These are phyloP conservation scores for Acromyrmex echinatior DNA, from an alignment of 1,140 invertebrate species.

Conservation along the genomic window DNA sequence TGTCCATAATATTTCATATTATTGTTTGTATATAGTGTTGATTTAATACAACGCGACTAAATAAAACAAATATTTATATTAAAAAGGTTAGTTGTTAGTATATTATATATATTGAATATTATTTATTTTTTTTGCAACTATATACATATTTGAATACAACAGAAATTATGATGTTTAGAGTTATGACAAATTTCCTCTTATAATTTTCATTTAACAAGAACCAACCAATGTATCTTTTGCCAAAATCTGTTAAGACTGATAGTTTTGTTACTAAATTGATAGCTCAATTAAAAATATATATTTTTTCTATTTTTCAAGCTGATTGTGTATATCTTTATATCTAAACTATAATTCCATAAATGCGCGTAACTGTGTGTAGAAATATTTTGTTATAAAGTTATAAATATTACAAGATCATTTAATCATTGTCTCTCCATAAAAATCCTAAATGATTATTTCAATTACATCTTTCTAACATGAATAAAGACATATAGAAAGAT, in stretches of 20 bases:
- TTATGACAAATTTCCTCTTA: conserved; percentile 62
- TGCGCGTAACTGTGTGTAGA: neutral
- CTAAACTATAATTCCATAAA: neutral
- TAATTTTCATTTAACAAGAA: conserved; percentile 41
- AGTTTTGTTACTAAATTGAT: conserved; percentile 42
- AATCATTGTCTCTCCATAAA: conserved; percentile 5
- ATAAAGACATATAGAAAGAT: neutral
- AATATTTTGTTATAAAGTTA: neutral
- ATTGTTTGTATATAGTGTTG: neutral
- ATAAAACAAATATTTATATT: conserved; percentile 10
- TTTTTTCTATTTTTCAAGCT: conserved; percentile 8
- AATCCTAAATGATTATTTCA: neutral
- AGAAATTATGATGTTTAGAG: conserved; percentile 68
- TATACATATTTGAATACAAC: conserved; percentile 77
- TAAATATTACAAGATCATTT: neutral
- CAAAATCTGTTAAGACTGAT: conserved; percentile 50
- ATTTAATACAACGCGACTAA: conserved; percentile 6
- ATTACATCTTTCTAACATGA: neutral
- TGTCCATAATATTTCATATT: neutral
- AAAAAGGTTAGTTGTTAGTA: neutral
- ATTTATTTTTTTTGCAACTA: conserved; percentile 75
- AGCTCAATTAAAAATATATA: conserved; percentile 9
- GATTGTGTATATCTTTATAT: neutral
- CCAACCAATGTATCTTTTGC: neutral
- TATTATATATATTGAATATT: too few relatives aligned